These are phyloP conservation scores for Sorex fumeus DNA, from an alignment of 2,113 vertebrate species.

Conservation along the genomic window DNA sequence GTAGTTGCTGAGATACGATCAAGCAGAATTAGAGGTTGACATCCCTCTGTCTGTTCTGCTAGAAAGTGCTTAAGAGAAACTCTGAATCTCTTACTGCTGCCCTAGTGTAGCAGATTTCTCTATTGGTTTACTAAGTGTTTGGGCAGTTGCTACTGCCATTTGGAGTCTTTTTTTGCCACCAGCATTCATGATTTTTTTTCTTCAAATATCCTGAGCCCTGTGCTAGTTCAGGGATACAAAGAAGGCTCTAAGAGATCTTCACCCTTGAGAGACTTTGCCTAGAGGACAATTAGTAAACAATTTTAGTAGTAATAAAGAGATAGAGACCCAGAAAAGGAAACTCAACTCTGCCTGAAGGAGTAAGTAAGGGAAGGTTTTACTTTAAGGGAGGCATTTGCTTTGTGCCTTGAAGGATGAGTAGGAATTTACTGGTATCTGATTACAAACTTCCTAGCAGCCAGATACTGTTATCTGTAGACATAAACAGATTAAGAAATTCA, in stretches of 20 bases:
- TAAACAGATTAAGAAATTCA: slow-evolving; percentile 59
- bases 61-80: slow-evolving; percentile 59
- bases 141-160: slow-evolving; percentile 57
- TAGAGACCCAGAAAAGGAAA: slow-evolving; percentile 53
- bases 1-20: slow-evolving; percentile 83
- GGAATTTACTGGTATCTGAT: slow-evolving; percentile 73
- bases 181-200: slow-evolving; percentile 57
- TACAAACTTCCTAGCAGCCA: slow-evolving; percentile 69
- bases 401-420: slow-evolving; percentile 71
- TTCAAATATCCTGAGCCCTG: slow-evolving; percentile 20
- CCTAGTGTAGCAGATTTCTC: slow-evolving; percentile 63
- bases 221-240: slow-evolving; percentile 56
- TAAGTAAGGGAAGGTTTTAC: slow-evolving; percentile 56
- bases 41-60: slow-evolving; percentile 73
- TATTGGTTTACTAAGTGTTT: slow-evolving; percentile 68
- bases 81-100: slow-evolving; percentile 72
- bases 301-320: slow-evolving; percentile 22
- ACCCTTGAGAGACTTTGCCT: slow-evolving; percentile 66
- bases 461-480: slow-evolving; percentile 51
- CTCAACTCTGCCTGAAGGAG: slow-evolving; percentile 57
- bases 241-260: slow-evolving; percentile 60
- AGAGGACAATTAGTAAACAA: slow-evolving; percentile 47
- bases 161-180: slow-evolving; percentile 67
- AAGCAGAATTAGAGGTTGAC: slow-evolving; percentile 76
- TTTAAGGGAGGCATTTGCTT: slow-evolving; percentile 50